Evolutionary conservation across 2,113 vertebrate species (phyloP), one percentile per base, ranked within the genome.

Genomic region (Channa maculata): DNA sequence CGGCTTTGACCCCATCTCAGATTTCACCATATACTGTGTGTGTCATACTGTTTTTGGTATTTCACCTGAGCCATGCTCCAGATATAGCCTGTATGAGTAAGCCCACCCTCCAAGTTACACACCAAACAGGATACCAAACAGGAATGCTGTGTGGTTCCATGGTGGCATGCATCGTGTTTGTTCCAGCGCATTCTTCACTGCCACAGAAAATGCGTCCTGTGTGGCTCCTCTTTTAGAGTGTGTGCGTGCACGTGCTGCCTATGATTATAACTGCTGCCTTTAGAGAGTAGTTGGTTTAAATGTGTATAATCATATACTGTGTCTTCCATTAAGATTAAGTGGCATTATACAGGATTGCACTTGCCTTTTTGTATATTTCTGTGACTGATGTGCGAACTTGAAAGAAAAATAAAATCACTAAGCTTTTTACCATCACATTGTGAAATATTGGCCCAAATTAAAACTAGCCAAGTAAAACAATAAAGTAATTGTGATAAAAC

Each of bases 1-100:
- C 51, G 76, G 39, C 63, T 80, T 72, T 71, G 71, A 77, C 76
- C 63, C 69, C 45, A 62, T 78, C 72, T 89, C 75, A 1, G 15
- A 36, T 88, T 77, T 74, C 84, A 82, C 13, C 11, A 6, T 41
- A 41, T 7, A 1, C 4, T 65, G 55, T 70, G 45, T 12, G 45
- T 71, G 71, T 82, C 79, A 50, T 37, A 51, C 77, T 85, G 64
- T 77, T 75, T 84, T 63, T 85, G 80, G 76, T 75, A 80, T 87
- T 53, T 83, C 78, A 88, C 77, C 83, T 90, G 79, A 90, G 77
- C 70, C 36, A 50, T 80, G 69, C 24, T 36, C 24, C 24, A 71
- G 82, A 86, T 75, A 79, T 79, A 84, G 49, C 68, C 65, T 8
- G 24, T 24, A 66, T 13, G 49, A 53, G 60, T 60, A 73, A 68